Evolutionary conservation across 2,888 invertebrate species (phyloP).

Genomic region (Hoplodrina ambigua): DNA sequence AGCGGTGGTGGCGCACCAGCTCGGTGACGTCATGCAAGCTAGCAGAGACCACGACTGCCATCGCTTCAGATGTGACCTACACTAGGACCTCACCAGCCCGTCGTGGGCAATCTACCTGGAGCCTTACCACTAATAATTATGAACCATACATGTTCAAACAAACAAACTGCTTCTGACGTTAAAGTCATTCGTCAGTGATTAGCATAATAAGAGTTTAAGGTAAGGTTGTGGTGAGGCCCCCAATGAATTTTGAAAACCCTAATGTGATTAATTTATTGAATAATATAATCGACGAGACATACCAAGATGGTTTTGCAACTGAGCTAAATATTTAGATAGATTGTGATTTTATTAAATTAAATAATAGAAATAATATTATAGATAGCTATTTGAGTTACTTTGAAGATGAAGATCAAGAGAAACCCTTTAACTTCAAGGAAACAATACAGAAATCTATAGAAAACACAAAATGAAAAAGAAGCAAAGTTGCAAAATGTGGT

Average conservation of each 20-base stretch:
- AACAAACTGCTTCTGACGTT: slow-evolving; percentile 22
- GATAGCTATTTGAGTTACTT: too few species aligned
- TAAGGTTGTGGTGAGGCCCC: not conserved
- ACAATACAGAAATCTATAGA: not conserved
- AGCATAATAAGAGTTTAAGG: slow-evolving; percentile 7
- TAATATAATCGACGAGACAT: too few species aligned
- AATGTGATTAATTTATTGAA: slow-evolving; percentile 16
- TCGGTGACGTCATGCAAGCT: slow-evolving; percentile 94
- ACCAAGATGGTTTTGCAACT: not conserved
- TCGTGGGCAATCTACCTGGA: not conserved
- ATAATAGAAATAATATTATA: too few species aligned
- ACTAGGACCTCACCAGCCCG: slow-evolving; percentile 55
- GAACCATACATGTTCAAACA: not conserved
- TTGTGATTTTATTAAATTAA: too few species aligned
- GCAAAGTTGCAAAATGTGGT: not conserved
- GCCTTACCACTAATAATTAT: slow-evolving; percentile 9
- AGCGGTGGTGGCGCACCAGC: slow-evolving; percentile 91
- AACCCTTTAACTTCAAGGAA: not conserved
- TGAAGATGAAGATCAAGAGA: too few species aligned
- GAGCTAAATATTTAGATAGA: not conserved
- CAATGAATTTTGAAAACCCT: not conserved
- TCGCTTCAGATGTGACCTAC: slow-evolving; percentile 90
- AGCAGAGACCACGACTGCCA: slow-evolving; percentile 93
- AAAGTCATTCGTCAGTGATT: not conserved
- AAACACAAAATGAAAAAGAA: not conserved